Evolutionary conservation across 2,888 invertebrate genomes (phyloP).

Genomic region (Calliphora vomitoria): DNA sequence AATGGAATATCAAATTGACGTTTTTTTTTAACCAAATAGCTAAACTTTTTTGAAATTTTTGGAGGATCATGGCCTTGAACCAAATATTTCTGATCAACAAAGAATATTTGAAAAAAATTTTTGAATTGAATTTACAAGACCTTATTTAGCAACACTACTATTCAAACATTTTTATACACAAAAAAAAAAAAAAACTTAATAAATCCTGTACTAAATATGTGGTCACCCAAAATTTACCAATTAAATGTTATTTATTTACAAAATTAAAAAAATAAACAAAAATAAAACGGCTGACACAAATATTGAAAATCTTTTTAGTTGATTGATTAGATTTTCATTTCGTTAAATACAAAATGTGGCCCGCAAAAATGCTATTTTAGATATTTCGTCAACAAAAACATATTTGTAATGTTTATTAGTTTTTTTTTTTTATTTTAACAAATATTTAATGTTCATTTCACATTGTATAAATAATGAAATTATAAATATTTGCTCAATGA

Average conservation of each 20-base stretch:
- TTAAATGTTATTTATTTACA: too few relatives aligned
- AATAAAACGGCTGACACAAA: background rate
- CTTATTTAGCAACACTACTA: too few relatives aligned
- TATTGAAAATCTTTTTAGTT: background rate
- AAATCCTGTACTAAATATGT: too few relatives aligned
- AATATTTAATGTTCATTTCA: conserved; percentile 12
- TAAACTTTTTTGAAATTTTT: too few relatives aligned
- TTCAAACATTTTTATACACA: too few relatives aligned
- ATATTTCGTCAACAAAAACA: conserved; percentile 27
- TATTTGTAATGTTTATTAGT: background rate
- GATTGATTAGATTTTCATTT: background rate
- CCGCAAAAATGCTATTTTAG: background rate
- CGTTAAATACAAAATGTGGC: background rate
- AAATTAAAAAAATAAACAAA: background rate
- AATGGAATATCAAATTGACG: too few relatives aligned
- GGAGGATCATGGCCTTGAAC: too few relatives aligned
- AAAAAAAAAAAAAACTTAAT: too few relatives aligned
- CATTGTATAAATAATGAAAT: background rate
- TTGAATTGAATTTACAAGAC: too few relatives aligned
- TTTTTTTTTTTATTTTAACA: background rate
- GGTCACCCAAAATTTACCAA: too few relatives aligned
- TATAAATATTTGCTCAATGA: background rate
- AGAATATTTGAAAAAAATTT: background rate
- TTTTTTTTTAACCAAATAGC: too few relatives aligned
- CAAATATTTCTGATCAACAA: too few relatives aligned